Evolutionary conservation across 1,140 invertebrate genomes (phyloP), one percentile per base, ranked within the genome.

Genomic region (Lithobius niger): DNA sequence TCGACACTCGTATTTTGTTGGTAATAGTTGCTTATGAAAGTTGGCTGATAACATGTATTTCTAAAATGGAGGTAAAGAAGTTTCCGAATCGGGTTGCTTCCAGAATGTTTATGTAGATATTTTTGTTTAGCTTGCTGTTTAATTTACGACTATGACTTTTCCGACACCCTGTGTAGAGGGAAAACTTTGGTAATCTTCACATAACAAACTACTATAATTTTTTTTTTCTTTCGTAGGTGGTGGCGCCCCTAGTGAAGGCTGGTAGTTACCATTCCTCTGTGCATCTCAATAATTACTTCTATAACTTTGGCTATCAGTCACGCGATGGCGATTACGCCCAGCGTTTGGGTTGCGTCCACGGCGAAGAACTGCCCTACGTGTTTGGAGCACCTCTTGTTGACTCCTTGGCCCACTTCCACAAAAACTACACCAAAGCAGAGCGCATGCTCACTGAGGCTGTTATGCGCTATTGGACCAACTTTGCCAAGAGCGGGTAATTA

Each of bases 401-500:
- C 18, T 83, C 84, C 3, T 76, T 91, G 42, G 82, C 82, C 54
- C 85, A 86, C 65, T 94, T 91, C 69, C 81, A 82, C 25, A 79
- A 81, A 61, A 89, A 92, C 72, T 97, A 91, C 72, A 93, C 86
- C 6, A 86, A 85, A 68, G 79, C 83, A 21, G 94, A 98, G 74
- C 78, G 86, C 52, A 79, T 83, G 49, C 75, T 98, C 3, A 86
- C 91, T 1, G 88, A 96, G 71, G 86, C 85, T 54, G 85, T 95
- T 48, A 96, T 98, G 77, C 80, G 85, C 24, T 95, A 94, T 67
- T 86, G 93, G 73, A 84, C 88, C n/a, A 98, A 97, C 75, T 99
- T 99, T 69, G 90, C 89, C 15, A 86, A 88, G 68, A 88, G 84
- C n/a, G 95, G 95, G 94, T 97, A 76, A 82, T n/a, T n/a, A n/a